Percentiles rank a stretch among this genome's conserved stretches.
Conservation (phyloP, 2,113 vertebrate genomes). For the human region DNA sequence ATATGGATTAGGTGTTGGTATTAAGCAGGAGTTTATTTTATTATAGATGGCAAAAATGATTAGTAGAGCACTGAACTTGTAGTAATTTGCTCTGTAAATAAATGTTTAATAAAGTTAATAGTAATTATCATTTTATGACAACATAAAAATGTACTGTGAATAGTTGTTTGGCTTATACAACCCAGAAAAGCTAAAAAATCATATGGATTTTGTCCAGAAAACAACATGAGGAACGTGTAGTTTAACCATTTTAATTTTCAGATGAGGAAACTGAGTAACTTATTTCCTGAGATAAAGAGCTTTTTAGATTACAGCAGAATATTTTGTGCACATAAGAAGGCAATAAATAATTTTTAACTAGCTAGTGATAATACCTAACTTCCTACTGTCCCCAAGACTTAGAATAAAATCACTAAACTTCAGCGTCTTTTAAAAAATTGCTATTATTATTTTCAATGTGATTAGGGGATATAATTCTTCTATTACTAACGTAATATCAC, state of each 20-base stretch:
- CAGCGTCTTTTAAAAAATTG: background rate
- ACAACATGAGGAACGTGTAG: background rate
- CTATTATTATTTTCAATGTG: background rate
- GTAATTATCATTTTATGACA: slow-evolving; percentile 45
- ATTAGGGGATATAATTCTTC: background rate
- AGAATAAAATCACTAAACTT: background rate
- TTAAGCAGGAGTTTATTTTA: slow-evolving; percentile 29
- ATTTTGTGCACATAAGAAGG: background rate
- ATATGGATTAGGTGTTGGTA: background rate
- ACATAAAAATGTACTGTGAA: background rate
- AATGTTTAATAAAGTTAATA: slow-evolving; percentile 50
- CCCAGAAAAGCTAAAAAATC: background rate
- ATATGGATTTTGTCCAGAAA: background rate
- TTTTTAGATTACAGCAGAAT: background rate
- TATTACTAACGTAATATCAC: background rate
- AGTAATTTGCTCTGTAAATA: slow-evolving; percentile 31
- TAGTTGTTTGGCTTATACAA: background rate
- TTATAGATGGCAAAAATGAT: background rate
- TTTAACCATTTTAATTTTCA: background rate
- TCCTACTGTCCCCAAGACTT: background rate
- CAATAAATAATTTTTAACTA: background rate
- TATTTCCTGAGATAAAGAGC: background rate
- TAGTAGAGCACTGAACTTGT: background rate
- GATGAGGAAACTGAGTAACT: background rate
- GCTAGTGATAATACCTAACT: background rate